Evolutionary conservation across 2,113 vertebrate genomes (phyloP).

Genomic region (Bos taurus): ARS-UCD2.0 NC_037334.1:93210001-93210500

Average conservation of each 20-base stretch:
- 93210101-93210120: constrained; percentile 10
- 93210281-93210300: constrained; percentile 9
- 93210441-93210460: neutral
- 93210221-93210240: neutral
- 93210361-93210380: neutral
- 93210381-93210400: constrained; percentile 19
- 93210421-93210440: neutral
- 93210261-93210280: neutral
- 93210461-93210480: neutral
- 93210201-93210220: constrained; percentile 4
- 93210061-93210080: neutral
- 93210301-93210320: constrained; percentile 12
- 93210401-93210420: neutral
- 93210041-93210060: neutral
- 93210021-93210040: neutral
- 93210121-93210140: neutral
- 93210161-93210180: neutral
- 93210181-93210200: neutral
- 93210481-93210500: neutral
- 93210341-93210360: neutral
- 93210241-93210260: neutral
- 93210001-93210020: neutral
- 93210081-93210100: neutral
- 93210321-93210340: neutral
- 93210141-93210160: neutral